These are phyloP conservation scores for Otolemur garnettii DNA, from an alignment of 2,113 vertebrate species.

Conservation along the genomic window DNA sequence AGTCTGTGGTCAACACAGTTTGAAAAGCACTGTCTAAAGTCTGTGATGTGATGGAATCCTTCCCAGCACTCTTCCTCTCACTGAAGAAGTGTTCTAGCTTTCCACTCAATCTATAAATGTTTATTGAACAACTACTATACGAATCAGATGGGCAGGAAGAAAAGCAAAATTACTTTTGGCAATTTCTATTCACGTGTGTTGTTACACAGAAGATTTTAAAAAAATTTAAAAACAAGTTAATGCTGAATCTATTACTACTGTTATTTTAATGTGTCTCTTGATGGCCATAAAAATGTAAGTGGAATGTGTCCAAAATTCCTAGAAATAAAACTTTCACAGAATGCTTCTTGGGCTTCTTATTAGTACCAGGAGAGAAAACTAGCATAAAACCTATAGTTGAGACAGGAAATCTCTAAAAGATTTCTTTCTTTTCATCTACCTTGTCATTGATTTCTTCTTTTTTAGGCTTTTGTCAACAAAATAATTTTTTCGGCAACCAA, in stretches of 20 bases:
- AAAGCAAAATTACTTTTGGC: conserved; percentile 24
- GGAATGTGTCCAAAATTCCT: neutral
- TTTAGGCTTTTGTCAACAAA: conserved; percentile 24
- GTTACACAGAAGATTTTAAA: conserved; percentile 10
- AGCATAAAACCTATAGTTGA: conserved; percentile 29
- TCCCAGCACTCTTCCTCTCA: neutral
- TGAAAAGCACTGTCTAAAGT: neutral
- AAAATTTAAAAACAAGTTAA: conserved; percentile 65
- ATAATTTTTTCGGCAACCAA: conserved; percentile 29
- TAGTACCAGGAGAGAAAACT: neutral
- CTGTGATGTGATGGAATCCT: neutral
- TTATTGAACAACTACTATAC: neutral
- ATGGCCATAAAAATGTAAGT: neutral
- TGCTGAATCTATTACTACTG: neutral
- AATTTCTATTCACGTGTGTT: conserved; percentile 13
- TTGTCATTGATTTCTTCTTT: conserved; percentile 4
- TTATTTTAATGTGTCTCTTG: neutral
- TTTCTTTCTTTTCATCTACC: neutral
- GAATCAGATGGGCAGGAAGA: neutral
- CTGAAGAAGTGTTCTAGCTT: neutral
- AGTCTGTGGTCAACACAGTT: neutral
- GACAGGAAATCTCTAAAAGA: neutral
- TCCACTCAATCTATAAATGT: conserved; percentile 20
- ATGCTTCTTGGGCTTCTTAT: conserved; percentile 21
- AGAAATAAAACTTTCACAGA: conserved; percentile 22